phyloP scores from a whole-genome alignment of 2,797 vertebrate species.

The Todus mexicanus region DNA sequence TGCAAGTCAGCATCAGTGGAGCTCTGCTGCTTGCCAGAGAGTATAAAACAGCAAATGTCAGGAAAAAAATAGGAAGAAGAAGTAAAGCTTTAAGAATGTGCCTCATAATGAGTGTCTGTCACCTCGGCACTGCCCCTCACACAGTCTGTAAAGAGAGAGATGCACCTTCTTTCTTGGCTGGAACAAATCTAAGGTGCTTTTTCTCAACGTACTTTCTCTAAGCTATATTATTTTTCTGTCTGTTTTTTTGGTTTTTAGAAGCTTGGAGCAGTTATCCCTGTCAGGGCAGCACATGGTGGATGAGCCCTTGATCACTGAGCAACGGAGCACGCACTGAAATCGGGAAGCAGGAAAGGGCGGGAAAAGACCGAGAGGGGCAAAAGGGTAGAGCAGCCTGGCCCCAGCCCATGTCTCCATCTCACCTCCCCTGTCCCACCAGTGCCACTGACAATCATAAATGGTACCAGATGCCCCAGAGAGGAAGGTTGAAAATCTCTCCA shows the following conservation, averaged over 20 bases:
- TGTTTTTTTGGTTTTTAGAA: background rate
- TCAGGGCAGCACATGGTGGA: background rate
- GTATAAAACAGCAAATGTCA: conserved; percentile 62
- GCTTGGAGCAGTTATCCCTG: background rate
- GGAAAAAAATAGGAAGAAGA: conserved; percentile 46
- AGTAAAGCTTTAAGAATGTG: conserved; percentile 53
- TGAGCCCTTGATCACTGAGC: background rate
- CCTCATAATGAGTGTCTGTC: background rate
- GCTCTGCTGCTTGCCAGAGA: conserved; percentile 47
- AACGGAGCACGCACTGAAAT: background rate
- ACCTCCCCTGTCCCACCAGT: too few relatives aligned
- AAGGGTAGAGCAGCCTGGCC: background rate
- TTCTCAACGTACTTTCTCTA: background rate
- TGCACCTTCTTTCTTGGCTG: background rate
- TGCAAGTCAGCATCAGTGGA: conserved; percentile 39
- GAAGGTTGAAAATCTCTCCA: background rate
- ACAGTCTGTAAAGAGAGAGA: rapidly evolving
- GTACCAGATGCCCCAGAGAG: rapidly evolving
- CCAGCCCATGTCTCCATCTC: background rate
- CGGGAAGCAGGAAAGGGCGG: background rate
- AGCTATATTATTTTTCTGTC: background rate
- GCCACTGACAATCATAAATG: background rate
- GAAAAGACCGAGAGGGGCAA: background rate
- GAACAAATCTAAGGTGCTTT: background rate
- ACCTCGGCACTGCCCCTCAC: background rate